phyloP scores from a whole-genome alignment of 2,113 vertebrate genomes.

The Pollimyrus isidori region DNA sequence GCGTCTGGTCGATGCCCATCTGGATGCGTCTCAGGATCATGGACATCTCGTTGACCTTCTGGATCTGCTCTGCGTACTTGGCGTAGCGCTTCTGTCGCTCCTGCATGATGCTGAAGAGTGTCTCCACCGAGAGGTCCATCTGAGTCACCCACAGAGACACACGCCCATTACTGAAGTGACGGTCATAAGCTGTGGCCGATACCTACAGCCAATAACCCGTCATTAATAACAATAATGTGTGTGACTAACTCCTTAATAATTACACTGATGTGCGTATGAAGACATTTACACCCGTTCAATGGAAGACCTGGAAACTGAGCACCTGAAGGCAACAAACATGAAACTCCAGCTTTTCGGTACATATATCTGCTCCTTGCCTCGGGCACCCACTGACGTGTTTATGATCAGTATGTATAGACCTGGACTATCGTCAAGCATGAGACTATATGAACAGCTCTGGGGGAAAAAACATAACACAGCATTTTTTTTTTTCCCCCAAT shows the following conservation, averaged over 20 bases:
- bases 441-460: neutral
- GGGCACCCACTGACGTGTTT: neutral
- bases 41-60: constrained; percentile 98
- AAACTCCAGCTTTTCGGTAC: neutral
- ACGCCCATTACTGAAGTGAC: neutral
- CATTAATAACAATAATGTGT: neutral
- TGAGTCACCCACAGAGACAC: constrained; percentile 37
- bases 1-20: constrained; percentile 96
- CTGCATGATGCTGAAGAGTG: constrained; percentile 92
- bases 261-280: neutral
- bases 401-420: neutral
- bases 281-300: neutral
- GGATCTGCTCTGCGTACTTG: constrained; percentile 97
- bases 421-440: neutral
- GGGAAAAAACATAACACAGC: neutral
- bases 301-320: neutral
- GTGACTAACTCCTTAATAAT: neutral
- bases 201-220: neutral
- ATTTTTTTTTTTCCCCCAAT: neutral
- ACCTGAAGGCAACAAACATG: neutral
- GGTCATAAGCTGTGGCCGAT: neutral
- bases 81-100: constrained; percentile 95
- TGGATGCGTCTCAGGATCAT: constrained; percentile 92
- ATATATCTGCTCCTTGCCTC: neutral
- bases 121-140: constrained; percentile 93